Evolutionary conservation across 2,888 invertebrate species (phyloP), one percentile per base, ranked within the genome.

Genomic region (Luperina testacea): DNA sequence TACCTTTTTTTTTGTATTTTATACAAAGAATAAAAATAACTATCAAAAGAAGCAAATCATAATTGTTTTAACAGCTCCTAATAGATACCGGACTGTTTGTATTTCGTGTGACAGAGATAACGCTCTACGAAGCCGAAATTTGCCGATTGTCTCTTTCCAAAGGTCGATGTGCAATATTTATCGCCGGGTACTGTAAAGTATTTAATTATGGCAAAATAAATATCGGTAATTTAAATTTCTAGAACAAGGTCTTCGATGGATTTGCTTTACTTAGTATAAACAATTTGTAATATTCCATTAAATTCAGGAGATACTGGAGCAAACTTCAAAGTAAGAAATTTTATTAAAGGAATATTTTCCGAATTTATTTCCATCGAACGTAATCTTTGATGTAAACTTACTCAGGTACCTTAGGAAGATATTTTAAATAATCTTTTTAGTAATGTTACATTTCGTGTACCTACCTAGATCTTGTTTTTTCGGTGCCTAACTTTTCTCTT

Each of bases 331-430:
- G 77, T 70, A 75, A 79, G 69, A 81, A 67, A 81, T 82, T 80
- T 85, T 85, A 81, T 75, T 68, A 78, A 77, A 77, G 81, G 77
- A 83, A 86, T 88, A 82, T 87, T 84, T 82, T 80, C 53, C 32
- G 57, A 85, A 86, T 88, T 81, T 75, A 83, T 88, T 81, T 78
- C 61, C 61, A 76, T 75, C 67, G 75, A 77, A 78, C 64, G 27
- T 81, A 65, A 81, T 82, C 77, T 87, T 86, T 86, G 73, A 75
- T 78, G 64, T 74, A 70, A 72, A 72, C 61, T 73, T 64, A 72
- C 2, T 20, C 64, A 75, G 65, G 61, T 53, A 42, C 51, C 24
- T 45, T 51, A 15, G 15, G 61, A 73, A 77, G n/a, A n/a, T 64
- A 45, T 68, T 72, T 68, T 15, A n/a, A 27, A 77, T 27, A 17